Percentiles rank a stretch among this genome's conserved stretches.
phyloP scores from a whole-genome alignment of 2,797 vertebrate species.

The Lacerta viridis region DNA sequence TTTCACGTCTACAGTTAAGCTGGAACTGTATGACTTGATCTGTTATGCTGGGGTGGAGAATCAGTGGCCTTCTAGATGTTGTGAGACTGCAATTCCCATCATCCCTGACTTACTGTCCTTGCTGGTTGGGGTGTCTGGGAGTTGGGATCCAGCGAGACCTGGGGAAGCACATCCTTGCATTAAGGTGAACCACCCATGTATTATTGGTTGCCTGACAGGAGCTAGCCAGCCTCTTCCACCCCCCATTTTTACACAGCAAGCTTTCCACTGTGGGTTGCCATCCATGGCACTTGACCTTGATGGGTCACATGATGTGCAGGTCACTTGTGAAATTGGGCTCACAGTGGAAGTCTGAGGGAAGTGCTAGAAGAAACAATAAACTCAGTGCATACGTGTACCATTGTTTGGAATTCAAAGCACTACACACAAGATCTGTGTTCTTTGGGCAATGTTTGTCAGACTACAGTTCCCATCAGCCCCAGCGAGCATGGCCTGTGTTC shows the following conservation, averaged over 20 bases:
- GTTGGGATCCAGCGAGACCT: too few species aligned
- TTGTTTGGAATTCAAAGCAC: neutral
- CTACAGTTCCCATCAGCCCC: too few species aligned
- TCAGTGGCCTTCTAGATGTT: too few species aligned
- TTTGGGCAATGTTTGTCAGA: slow-evolving; percentile 23
- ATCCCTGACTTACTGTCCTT: too few species aligned
- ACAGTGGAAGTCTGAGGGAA: neutral
- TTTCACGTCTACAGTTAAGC: neutral
- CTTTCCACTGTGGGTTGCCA: too few species aligned
- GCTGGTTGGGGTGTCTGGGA: too few species aligned
- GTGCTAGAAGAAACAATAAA: neutral
- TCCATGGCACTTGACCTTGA: neutral
- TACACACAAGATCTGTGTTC: neutral
- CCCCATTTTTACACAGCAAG: neutral
- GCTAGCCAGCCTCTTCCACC: neutral
- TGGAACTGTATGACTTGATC: neutral
- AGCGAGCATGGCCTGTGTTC: too few species aligned
- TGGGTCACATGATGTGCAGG: neutral
- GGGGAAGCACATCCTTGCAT: too few species aligned
- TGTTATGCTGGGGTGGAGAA: neutral
- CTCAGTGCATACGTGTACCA: too few species aligned
- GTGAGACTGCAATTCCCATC: too few species aligned
- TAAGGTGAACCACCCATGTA: neutral
- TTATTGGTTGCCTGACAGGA: neutral
- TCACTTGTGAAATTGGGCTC: neutral